Conservation (phyloP, 2,888 invertebrate species). For the Drosophila percnosoma region DNA sequence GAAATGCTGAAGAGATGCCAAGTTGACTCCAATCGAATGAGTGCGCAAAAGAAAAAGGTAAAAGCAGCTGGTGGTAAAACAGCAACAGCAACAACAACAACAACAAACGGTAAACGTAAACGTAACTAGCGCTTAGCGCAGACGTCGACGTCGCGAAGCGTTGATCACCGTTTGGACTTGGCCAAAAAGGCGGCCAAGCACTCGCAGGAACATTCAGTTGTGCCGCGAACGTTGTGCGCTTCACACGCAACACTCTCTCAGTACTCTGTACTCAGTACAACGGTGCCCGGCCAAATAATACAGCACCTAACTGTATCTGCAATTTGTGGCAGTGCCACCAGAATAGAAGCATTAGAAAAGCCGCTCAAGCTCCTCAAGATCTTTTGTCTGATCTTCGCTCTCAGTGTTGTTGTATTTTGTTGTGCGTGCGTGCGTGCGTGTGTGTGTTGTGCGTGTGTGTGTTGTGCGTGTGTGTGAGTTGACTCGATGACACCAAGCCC, state of each 20-base stretch:
- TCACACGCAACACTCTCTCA: constrained; percentile 76
- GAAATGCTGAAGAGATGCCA: constrained; percentile 37
- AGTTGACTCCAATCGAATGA: constrained; percentile 50
- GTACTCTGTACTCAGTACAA: background rate
- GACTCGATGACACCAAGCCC: constrained; percentile 61
- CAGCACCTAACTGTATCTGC: constrained; percentile 46
- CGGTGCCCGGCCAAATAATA: constrained; percentile 31
- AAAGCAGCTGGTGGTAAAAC: constrained; percentile 57
- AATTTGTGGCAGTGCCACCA: constrained; percentile 30
- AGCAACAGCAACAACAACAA: constrained; percentile 37
- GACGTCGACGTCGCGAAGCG: constrained; percentile 27
- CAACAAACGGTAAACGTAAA: constrained; percentile 59
- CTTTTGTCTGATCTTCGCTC: constrained; percentile 12
- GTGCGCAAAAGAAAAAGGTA: constrained; percentile 72
- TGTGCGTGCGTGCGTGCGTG: constrained; percentile 26
- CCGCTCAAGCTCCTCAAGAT: constrained; percentile 25
- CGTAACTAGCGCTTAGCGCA: constrained; percentile 49
- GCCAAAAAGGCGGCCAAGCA: constrained; percentile 81
- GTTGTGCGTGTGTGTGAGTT: constrained; percentile 18
- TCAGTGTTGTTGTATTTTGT: constrained; percentile 5
- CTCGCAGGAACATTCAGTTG: constrained; percentile 82
- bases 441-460: constrained; percentile 31
- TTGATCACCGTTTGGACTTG: constrained; percentile 51
- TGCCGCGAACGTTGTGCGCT: constrained; percentile 83
- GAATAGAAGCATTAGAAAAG: constrained; percentile 39